Evolutionary conservation across 53 echinoderm and acorn worm species (phyloP).

Genomic region (Temnopleurus reevesii): DNA sequence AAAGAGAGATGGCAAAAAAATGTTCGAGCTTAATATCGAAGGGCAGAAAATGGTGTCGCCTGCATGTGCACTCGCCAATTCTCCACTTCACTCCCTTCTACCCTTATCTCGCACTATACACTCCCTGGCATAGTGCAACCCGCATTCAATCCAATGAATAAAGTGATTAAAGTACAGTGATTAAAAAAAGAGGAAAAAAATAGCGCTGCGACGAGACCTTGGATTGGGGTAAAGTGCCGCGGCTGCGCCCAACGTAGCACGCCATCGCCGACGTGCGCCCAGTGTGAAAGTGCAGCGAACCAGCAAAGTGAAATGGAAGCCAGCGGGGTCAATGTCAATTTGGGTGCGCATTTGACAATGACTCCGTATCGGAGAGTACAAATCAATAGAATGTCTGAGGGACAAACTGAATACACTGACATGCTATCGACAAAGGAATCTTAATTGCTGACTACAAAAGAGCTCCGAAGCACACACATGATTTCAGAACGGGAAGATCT

Average conservation of each 20-base stretch:
- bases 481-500: background rate
- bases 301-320: slow-evolving; percentile 48
- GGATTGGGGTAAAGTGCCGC: slow-evolving; percentile 35
- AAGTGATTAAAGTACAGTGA: slow-evolving; percentile 48
- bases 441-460: slow-evolving; percentile 46
- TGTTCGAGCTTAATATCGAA: background rate
- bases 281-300: slow-evolving; percentile 60
- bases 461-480: slow-evolving; percentile 7
- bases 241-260: background rate
- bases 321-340: slow-evolving; percentile 59
- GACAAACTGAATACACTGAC: slow-evolving; percentile 8
- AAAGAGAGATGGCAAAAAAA: background rate
- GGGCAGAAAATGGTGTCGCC: slow-evolving; percentile 23
- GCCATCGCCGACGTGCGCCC: background rate
- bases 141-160: slow-evolving; percentile 29
- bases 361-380: slow-evolving; percentile 33
- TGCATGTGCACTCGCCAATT: background rate
- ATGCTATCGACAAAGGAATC: slow-evolving; percentile 24
- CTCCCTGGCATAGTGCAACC: background rate
- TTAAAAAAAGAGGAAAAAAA: slow-evolving; percentile 14
- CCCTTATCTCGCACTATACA: background rate
- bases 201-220: background rate
- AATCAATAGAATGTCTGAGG: slow-evolving; percentile 52
- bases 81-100: background rate
- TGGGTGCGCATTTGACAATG: slow-evolving; percentile 35